These are phyloP conservation scores for Ochropacha duplaris DNA, from an alignment of 2,888 invertebrate genomes.

Conservation along the genomic window DNA sequence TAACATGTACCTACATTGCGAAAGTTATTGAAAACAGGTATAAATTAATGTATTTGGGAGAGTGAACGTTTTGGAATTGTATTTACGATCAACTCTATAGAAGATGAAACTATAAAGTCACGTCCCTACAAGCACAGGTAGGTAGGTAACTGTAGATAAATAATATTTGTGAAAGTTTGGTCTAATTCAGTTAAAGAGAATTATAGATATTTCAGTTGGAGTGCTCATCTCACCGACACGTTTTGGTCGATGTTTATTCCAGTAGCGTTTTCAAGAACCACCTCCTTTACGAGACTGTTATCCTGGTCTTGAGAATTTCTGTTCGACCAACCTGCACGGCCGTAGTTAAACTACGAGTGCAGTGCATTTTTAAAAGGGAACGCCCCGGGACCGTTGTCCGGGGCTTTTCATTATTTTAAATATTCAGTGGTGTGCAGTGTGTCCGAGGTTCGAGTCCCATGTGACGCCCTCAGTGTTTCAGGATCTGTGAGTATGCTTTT, in stretches of 20 bases:
- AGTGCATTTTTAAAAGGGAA: constrained; percentile 81
- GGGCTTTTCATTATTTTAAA: constrained; percentile 79
- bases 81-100: neutral
- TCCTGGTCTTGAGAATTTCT: constrained; percentile 63
- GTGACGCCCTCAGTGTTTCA: constrained; percentile 41
- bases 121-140: neutral
- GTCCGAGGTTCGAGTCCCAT: constrained; percentile 50
- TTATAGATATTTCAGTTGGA: constrained; percentile 40
- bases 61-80: neutral
- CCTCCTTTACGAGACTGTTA: constrained; percentile 73
- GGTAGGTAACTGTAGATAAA: constrained; percentile 5
- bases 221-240: constrained; percentile 35
- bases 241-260: constrained; percentile 51
- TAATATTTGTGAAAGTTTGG: constrained; percentile 16
- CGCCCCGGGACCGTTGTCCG: constrained; percentile 63
- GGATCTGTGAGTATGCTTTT: constrained; percentile 61
- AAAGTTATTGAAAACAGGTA: too few species aligned
- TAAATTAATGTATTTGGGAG: too few species aligned
- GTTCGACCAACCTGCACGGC: constrained; percentile 76
- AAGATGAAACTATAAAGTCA: neutral
- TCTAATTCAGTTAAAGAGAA: constrained; percentile 23
- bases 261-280: constrained; percentile 54
- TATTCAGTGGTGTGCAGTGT: constrained; percentile 78
- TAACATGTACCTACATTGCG: too few species aligned
- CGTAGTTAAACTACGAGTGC: constrained; percentile 72